A percentile compares a stretch with the other conserved stretches of the same genome.
phyloP scores from a whole-genome alignment of 1,140 invertebrate species.

The Zophobas morio region DNA sequence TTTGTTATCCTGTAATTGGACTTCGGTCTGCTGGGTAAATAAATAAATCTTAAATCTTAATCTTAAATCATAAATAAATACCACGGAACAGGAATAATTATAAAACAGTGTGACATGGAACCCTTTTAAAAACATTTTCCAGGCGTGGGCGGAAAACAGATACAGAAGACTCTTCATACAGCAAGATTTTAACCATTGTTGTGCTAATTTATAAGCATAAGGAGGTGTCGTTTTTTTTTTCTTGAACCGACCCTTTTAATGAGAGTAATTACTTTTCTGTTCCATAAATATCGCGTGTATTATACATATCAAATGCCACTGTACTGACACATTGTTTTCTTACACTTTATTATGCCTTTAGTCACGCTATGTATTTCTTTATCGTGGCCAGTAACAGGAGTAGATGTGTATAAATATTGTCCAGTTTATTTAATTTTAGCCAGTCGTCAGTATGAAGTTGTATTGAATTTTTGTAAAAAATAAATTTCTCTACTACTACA shows the following conservation, averaged over 20 bases:
- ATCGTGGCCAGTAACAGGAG: conserved; percentile 16
- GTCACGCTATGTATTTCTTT: conserved; percentile 50
- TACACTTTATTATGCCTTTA: conserved; percentile 46
- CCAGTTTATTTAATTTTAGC: conserved; percentile 4
- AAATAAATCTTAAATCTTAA: too few species aligned
- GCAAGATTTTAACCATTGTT: not conserved
- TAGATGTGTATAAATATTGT: conserved; percentile 24
- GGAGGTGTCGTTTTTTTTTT: conserved; percentile 18
- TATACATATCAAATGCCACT: conserved; percentile 49
- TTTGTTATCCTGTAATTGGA: too few species aligned
- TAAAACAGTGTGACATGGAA: too few species aligned
- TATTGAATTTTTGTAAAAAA: too few species aligned
- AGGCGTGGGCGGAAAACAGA: too few species aligned
- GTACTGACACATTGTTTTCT: conserved; percentile 48
- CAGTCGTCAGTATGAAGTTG: not conserved
- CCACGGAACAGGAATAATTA: too few species aligned
- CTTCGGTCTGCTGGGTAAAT: too few species aligned
- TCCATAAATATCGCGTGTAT: conserved; percentile 46
- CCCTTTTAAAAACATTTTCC: too few species aligned
- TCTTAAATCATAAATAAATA: too few species aligned
- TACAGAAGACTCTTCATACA: too few species aligned
- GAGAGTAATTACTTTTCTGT: conserved; percentile 44
- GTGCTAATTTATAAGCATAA: conserved; percentile 7
- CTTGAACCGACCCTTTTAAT: conserved; percentile 19
- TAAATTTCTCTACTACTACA: too few species aligned